Evolutionary conservation across 2,797 vertebrate species (phyloP).

Genomic region (Anguilla megastoma): DNA sequence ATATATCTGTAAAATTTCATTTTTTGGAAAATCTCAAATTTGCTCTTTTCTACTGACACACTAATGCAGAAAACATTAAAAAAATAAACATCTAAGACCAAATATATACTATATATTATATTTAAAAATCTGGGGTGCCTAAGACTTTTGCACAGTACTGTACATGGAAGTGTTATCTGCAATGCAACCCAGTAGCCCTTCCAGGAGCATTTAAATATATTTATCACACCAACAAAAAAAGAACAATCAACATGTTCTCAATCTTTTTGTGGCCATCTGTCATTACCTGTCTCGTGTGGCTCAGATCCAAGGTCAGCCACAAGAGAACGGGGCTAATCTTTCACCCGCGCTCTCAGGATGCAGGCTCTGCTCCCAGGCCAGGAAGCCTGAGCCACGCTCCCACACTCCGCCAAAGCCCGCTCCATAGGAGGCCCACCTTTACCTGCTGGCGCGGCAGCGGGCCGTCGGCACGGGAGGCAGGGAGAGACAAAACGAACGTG

Average conservation of each 20-base stretch:
- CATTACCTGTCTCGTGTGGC: not conserved
- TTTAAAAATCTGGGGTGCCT: no score
- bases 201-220: not conserved
- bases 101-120: no score
- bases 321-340: conserved; percentile 64
- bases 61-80: no score
- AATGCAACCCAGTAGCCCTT: not conserved
- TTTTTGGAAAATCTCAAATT: no score
- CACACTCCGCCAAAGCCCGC: conserved; percentile 47
- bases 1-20: no score
- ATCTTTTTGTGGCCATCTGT: not conserved
- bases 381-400: conserved; percentile 55
- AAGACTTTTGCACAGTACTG: no score
- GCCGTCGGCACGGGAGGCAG: conserved; percentile 36
- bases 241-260: not conserved
- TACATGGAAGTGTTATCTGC: not conserved
- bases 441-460: not conserved
- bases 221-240: not conserved
- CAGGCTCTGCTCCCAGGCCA: conserved; percentile 60
- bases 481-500: not conserved
- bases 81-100: no score
- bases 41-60: no score
- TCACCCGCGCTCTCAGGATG: conserved; percentile 59
- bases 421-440: conserved; percentile 42
- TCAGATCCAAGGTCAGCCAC: conserved; percentile 52